Conservation (phyloP, 2,797 vertebrate species). For the Dendrocincla fuliginosa region DNA sequence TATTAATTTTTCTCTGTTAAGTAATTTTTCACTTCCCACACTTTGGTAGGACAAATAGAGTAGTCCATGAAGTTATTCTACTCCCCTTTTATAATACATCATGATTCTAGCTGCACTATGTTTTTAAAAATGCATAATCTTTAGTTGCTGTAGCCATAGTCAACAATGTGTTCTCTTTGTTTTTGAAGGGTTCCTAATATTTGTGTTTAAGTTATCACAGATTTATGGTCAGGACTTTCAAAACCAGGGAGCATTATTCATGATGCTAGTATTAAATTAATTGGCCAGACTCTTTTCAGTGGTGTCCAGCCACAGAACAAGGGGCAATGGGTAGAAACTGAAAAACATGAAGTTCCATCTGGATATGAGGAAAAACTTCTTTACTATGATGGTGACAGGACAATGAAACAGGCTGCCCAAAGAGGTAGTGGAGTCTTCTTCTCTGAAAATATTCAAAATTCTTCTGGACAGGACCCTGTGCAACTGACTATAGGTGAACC, state of each 20-base stretch:
- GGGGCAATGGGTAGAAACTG: neutral
- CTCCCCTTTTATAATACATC: neutral
- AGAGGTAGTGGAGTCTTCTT: neutral
- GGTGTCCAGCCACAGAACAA: neutral
- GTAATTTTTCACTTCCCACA: neutral
- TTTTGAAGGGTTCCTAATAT: neutral
- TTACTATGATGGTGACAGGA: neutral
- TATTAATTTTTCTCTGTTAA: neutral
- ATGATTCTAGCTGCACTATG: neutral
- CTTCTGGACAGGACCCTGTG: neutral
- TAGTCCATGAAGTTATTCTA: neutral
- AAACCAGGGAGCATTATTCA: neutral
- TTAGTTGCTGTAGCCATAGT: neutral
- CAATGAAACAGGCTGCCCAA: neutral
- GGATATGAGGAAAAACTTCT: neutral
- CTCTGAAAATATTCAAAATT: neutral
- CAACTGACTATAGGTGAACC: neutral
- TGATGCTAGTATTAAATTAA: neutral
- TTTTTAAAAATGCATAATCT: neutral
- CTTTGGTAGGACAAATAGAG: neutral
- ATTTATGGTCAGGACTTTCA: neutral
- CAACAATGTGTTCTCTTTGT: neutral
- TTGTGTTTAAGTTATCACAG: neutral
- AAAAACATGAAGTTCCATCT: neutral
- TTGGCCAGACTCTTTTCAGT: neutral